phyloP scores from a whole-genome alignment of 2,113 vertebrate genomes.

The Saimiri boliviensis region DNA sequence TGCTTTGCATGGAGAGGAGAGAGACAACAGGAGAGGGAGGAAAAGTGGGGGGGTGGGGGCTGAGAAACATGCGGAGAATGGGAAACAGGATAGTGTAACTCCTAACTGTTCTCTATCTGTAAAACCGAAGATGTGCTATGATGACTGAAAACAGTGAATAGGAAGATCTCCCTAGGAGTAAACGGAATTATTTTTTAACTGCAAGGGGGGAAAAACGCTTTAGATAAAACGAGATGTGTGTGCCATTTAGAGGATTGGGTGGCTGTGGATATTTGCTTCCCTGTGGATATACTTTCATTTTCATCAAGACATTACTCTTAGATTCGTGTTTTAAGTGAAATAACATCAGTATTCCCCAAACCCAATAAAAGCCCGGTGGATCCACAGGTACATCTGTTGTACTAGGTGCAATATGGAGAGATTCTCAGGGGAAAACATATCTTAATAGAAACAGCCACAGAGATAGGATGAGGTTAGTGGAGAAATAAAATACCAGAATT shows the following conservation, averaged over 20 bases:
- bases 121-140: not conserved
- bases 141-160: not conserved
- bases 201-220: not conserved
- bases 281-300: conserved; percentile 27
- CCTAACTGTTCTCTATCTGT: not conserved
- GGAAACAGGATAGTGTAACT: not conserved
- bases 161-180: conserved; percentile 35
- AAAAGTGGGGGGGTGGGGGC: conserved; percentile 24
- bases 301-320: conserved; percentile 9
- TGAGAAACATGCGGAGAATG: not conserved
- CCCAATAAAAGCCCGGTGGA: not conserved
- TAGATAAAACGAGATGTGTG: conserved; percentile 10
- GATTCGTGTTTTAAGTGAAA: conserved; percentile 36
- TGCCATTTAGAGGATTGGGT: not conserved
- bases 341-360: not conserved
- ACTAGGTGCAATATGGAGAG: not conserved
- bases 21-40: not conserved
- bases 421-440: not conserved
- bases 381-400: conserved; percentile 67
- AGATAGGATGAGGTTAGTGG: conserved; percentile 14
- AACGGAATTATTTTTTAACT: not conserved
- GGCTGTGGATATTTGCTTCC: not conserved
- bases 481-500: conserved; percentile 58
- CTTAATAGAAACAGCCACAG: not conserved
- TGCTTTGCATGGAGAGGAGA: not conserved